Evolutionary conservation across 2,888 invertebrate genomes (phyloP).

Genomic region (Polymixis flavicincta): DNA sequence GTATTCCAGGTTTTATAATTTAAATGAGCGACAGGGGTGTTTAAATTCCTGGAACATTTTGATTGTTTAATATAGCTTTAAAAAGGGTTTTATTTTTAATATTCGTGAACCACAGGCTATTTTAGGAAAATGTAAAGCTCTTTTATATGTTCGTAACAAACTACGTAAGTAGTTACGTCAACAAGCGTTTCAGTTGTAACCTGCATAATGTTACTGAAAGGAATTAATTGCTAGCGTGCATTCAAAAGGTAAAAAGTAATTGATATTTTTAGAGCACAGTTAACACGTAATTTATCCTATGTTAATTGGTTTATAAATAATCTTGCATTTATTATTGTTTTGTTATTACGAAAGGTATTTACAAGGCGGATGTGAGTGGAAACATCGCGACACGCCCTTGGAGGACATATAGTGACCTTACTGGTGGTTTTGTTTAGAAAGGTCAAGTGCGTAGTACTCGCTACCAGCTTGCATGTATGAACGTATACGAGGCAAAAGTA

Average conservation of each 20-base stretch:
- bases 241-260: neutral
- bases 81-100: conserved; percentile 18
- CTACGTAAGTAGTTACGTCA: conserved; percentile 14
- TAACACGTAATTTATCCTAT: conserved; percentile 29
- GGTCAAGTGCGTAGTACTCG: no score
- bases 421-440: no score
- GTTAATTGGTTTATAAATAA: conserved; percentile 35
- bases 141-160: conserved; percentile 10
- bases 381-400: no score
- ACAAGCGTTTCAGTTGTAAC: conserved; percentile 27
- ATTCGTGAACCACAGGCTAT: conserved; percentile 8
- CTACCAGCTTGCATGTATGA: no score
- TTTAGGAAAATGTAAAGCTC: neutral
- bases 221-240: conserved; percentile 47
- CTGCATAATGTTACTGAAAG: conserved; percentile 20
- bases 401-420: no score
- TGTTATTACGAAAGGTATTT: no score
- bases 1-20: conserved; percentile 81
- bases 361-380: no score
- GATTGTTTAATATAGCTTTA: conserved; percentile 42
- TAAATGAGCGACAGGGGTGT: conserved; percentile 76
- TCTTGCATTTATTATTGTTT: neutral
- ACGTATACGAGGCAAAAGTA: no score
- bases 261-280: conserved; percentile 31
- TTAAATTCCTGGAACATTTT: conserved; percentile 61